Base-by-base conservation (phyloP, 2,797 vertebrate genomes). In the Schizopygopsis pylzovi region DNA sequence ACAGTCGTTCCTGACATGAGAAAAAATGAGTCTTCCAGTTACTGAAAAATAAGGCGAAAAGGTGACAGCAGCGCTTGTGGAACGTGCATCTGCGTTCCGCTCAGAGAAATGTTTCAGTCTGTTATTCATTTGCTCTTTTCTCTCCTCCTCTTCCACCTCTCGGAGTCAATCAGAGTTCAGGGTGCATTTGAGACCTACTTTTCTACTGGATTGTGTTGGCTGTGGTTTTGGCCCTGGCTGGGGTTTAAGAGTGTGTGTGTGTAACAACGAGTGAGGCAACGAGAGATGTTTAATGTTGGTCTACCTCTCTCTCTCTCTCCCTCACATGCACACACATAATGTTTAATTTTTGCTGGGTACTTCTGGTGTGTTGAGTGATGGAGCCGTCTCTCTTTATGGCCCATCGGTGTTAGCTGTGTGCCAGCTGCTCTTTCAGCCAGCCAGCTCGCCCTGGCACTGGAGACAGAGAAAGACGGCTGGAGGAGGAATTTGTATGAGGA, bases 101-200 rank as follows among this genome's bases (percentile, higher is more conserved):
- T 85, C 45, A 45, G 82, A 68, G 82, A 87, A 89, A 78, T 63
- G 10, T 56, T 88, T 90, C 72, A 78, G 86, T 88, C 89, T 87
- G 85, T 88, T 68, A 83, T 83, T 82, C 47, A 72, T 47, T 82
- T 71, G n/a, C 33, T 82, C 37, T 68, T 71, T 84, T 84, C 88
- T 83, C 79, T 84, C 73, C 87, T 39, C 65, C 22, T 6, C 76
- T n/a, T 75, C 49, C 72, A 61, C 61, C 39, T 85, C 49, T 71
- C 13, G 8, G 41, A 83, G 90, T 91, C 89, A 87, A 78, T 4
- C 56, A 16, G 15, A 92, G 91, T 88, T 92, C 90, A 89, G 61
- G 68, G 59, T 76, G 78, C 71, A 68, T 88, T 77, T 86, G 84
- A 84, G 78, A 78, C 47, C 81, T 77, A 80, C 88, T 88, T 88